Percentiles rank a stretch among this genome's conserved stretches.
Evolutionary conservation across 2,113 vertebrate genomes (phyloP).

Genomic region (Oncorhynchus masou): DNA sequence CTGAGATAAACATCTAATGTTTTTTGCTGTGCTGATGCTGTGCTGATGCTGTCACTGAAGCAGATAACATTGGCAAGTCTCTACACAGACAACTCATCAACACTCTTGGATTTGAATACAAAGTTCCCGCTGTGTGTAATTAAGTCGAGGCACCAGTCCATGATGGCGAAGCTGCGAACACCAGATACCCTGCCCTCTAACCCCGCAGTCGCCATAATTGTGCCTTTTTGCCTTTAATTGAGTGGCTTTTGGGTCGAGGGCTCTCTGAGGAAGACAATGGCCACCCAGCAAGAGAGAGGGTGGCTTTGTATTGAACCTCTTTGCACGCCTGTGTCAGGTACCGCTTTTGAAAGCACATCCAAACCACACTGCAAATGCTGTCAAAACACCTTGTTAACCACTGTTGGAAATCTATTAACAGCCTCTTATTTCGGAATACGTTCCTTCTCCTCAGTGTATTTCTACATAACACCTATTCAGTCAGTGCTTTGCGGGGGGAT

Average conservation of each 20-base stretch:
- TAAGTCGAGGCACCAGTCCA: neutral
- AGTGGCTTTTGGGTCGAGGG: slow-evolving; percentile 19
- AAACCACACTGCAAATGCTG: neutral
- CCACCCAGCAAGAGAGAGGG: neutral
- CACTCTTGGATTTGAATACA: too few relatives aligned
- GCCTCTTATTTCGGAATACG: too few relatives aligned
- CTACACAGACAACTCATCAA: too few relatives aligned
- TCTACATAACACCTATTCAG: too few relatives aligned
- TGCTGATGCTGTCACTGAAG: too few relatives aligned
- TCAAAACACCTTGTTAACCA: slow-evolving; percentile 1
- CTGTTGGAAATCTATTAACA: slow-evolving; percentile 31
- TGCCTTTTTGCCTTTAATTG: neutral
- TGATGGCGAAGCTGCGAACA: neutral
- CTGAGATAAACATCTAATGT: too few relatives aligned
- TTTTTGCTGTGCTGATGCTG: too few relatives aligned
- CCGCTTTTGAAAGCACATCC: slow-evolving; percentile 7
- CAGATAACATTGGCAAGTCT: too few relatives aligned
- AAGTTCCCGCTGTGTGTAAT: neutral
- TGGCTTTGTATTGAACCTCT: neutral
- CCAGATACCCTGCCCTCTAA: neutral
- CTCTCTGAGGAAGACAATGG: slow-evolving; percentile 29
- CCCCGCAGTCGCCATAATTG: too few relatives aligned
- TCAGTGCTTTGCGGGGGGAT: too few relatives aligned
- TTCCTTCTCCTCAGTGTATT: slow-evolving; percentile 14
- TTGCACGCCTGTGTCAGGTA: slow-evolving; percentile 16